These are phyloP conservation scores for Polyodon spathula DNA, from an alignment of 2,113 vertebrate genomes.

Conservation along the genomic window DNA sequence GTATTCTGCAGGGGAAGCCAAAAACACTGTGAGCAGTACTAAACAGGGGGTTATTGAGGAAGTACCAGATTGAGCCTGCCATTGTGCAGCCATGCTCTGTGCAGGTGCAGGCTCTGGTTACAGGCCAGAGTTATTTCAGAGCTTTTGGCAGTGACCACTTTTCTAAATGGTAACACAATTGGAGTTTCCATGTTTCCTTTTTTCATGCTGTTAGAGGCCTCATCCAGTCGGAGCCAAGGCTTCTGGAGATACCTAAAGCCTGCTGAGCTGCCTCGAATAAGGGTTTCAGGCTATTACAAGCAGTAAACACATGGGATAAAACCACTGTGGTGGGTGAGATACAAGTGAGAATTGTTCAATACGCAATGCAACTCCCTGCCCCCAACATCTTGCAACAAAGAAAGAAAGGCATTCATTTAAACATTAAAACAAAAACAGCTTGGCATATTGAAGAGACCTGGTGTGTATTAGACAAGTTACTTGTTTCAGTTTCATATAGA, in stretches of 20 bases:
- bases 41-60: constrained; percentile 55
- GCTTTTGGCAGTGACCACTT: constrained; percentile 43
- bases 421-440: constrained; percentile 32
- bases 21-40: constrained; percentile 50
- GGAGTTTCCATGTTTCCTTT: constrained; percentile 24
- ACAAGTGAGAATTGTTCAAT: constrained; percentile 17
- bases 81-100: constrained; percentile 43
- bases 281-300: constrained; percentile 17
- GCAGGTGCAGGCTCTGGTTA: constrained; percentile 55
- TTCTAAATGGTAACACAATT: constrained; percentile 44
- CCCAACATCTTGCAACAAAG: constrained; percentile 17
- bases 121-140: constrained; percentile 51
- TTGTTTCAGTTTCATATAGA: constrained; percentile 26
- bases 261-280: constrained; percentile 8
- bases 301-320: constrained; percentile 9
- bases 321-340: not conserved
- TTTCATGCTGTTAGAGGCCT: constrained; percentile 14
- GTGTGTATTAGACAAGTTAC: constrained; percentile 39
- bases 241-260: constrained; percentile 18
- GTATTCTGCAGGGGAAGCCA: constrained; percentile 43
- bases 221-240: constrained; percentile 1
- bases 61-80: constrained; percentile 26
- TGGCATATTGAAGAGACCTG: constrained; percentile 26
- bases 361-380: constrained; percentile 17
- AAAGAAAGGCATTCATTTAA: constrained; percentile 24